These are phyloP conservation scores for Cotesia vestalis DNA, from an alignment of 1,140 invertebrate genomes.

Conservation along the genomic window DNA sequence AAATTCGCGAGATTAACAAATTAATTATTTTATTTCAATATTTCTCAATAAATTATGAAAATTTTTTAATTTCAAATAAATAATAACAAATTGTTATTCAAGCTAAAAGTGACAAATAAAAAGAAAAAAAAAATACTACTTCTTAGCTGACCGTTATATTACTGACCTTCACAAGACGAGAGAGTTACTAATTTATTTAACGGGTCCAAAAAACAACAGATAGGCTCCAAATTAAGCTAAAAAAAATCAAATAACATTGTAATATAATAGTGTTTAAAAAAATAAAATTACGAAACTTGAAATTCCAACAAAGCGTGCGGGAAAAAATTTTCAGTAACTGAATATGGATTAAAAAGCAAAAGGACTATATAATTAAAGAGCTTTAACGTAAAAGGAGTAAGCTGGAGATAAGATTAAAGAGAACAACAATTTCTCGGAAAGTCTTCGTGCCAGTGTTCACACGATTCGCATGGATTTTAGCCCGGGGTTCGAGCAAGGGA, in stretches of 20 bases:
- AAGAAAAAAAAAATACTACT: slow-evolving; percentile 5
- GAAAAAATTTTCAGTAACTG: neutral
- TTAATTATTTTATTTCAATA: neutral
- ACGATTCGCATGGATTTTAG: slow-evolving; percentile 38
- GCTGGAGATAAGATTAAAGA: neutral
- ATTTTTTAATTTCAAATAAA: neutral
- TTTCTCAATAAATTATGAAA: too few species aligned
- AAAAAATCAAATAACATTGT: too few species aligned
- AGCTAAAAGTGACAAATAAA: neutral
- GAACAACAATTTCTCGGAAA: slow-evolving; percentile 28
- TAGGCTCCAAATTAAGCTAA: too few species aligned
- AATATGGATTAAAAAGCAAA: neutral
- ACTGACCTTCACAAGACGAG: slow-evolving; percentile 20
- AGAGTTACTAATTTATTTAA: slow-evolving; percentile 5
- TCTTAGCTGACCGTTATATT: neutral
- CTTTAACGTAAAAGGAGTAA: neutral
- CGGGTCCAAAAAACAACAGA: too few species aligned
- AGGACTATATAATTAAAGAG: neutral
- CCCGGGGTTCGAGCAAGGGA: slow-evolving; percentile 24
- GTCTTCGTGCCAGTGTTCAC: slow-evolving; percentile 39
- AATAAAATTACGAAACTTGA: neutral
- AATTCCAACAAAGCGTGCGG: neutral
- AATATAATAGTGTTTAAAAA: too few species aligned
- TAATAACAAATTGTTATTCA: neutral
- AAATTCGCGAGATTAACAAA: slow-evolving; percentile 1